Conservation (phyloP, 2,888 invertebrate genomes). For the Melitaea athalia region DNA sequence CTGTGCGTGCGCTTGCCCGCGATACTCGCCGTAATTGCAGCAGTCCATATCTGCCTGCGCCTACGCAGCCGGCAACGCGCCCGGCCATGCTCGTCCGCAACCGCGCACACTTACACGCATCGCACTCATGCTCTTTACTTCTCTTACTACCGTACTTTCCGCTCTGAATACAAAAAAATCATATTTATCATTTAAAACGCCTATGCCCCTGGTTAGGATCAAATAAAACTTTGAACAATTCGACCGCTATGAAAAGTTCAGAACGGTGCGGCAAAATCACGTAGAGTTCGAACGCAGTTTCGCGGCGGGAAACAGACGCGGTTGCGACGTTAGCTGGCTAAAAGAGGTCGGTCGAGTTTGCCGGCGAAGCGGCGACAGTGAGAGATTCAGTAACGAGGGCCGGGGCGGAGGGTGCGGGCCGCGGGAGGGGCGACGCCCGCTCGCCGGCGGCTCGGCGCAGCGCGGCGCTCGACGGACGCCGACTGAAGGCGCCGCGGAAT, state of each 20-base stretch:
- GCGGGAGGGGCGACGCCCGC: slow-evolving; percentile 56
- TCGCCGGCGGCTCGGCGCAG: slow-evolving; percentile 79
- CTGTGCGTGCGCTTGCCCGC: slow-evolving; percentile 62
- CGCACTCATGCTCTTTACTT: slow-evolving; percentile 45
- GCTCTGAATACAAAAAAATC: slow-evolving; percentile 27
- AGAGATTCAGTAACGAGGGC: slow-evolving; percentile 58
- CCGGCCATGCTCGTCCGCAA: slow-evolving; percentile 59
- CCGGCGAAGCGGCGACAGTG: slow-evolving; percentile 74
- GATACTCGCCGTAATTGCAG: slow-evolving; percentile 79
- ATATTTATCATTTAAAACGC: slow-evolving; percentile 11
- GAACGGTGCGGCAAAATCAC: slow-evolving; percentile 28
- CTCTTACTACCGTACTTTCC: slow-evolving; percentile 31
- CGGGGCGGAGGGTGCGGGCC: slow-evolving; percentile 44
- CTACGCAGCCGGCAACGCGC: slow-evolving; percentile 67
- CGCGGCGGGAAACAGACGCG: slow-evolving; percentile 74
- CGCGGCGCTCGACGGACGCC: slow-evolving; percentile 81
- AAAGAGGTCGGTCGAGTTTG: slow-evolving; percentile 81
- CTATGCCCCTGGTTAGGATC: slow-evolving; percentile 19
- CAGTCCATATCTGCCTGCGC: slow-evolving; percentile 69
- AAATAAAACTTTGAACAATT: slow-evolving; percentile 17
- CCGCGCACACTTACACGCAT: slow-evolving; percentile 59
- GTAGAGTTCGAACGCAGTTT: slow-evolving; percentile 69
- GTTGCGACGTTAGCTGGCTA: slow-evolving; percentile 78
- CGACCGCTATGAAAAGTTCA: slow-evolving; percentile 29
- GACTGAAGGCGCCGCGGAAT: slow-evolving; percentile 79